These are phyloP conservation scores for Capromys pilorides DNA, from an alignment of 2,797 vertebrate genomes.

Conservation along the genomic window DNA sequence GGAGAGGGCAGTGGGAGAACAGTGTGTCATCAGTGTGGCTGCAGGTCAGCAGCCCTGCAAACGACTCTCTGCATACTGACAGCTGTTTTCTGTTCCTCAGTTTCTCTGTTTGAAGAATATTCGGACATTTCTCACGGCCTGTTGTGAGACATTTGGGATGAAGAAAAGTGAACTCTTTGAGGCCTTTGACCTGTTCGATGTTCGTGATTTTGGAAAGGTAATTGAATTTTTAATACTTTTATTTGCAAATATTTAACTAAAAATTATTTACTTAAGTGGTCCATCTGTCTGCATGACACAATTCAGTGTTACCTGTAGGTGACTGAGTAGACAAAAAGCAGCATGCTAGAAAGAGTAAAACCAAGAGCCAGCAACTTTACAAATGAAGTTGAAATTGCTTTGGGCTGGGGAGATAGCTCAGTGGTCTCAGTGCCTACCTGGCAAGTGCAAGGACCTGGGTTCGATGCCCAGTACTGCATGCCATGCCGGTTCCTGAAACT, in stretches of 20 bases:
- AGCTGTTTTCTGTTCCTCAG: conserved; percentile 82
- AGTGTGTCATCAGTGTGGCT: background rate
- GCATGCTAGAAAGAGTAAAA: background rate
- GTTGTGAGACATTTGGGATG: conserved; percentile 94
- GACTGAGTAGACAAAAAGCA: background rate
- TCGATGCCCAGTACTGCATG: no score
- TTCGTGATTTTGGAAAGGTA: conserved; percentile 99
- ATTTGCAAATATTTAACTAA: background rate
- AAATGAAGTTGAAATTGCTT: background rate
- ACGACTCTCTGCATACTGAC: background rate
- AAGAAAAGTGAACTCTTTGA: conserved; percentile 98
- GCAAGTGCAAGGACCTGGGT: no score
- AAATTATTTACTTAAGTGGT: background rate
- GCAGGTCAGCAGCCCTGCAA: background rate
- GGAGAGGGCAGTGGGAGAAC: background rate
- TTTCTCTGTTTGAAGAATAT: conserved; percentile 99
- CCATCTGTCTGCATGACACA: background rate
- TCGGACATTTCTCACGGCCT: conserved; percentile 94
- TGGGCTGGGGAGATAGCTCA: background rate
- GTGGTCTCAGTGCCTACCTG: no score
- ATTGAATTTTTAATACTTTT: conserved; percentile 58
- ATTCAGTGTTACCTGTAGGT: background rate
- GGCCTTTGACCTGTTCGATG: conserved; percentile 98
- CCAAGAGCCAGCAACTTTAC: background rate
- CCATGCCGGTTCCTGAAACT: no score